Evolutionary conservation across 2,888 invertebrate species (phyloP).

Genomic region (Athalia circularis): DNA sequence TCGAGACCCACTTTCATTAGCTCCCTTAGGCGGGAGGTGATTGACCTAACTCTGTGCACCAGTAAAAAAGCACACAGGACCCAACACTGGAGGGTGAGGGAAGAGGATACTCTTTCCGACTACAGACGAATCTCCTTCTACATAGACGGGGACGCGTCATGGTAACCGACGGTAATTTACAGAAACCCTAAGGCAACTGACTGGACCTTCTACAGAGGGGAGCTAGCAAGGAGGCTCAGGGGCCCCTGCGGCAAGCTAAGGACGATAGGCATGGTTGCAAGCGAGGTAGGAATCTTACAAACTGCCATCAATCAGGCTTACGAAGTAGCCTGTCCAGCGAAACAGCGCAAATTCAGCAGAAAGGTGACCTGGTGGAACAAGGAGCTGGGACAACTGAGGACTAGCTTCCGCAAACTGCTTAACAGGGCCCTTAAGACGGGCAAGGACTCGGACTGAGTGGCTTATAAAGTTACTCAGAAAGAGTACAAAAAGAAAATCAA

Average conservation of each 20-base stretch:
- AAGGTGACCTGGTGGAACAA: neutral
- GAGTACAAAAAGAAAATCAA: neutral
- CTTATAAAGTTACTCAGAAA: conserved; percentile 9
- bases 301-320: neutral
- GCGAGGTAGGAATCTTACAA: neutral
- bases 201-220: neutral
- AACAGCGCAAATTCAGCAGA: neutral
- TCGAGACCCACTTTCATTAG: neutral
- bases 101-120: neutral
- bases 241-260: neutral
- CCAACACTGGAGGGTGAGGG: neutral
- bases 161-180: too few relatives aligned
- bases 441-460: neutral
- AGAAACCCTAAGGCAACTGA: neutral
- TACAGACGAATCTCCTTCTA: neutral
- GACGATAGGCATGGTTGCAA: neutral
- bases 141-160: too few relatives aligned
- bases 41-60: conserved; percentile 11
- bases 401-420: conserved; percentile 13
- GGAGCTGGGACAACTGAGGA: neutral
- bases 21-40: neutral
- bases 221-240: neutral
- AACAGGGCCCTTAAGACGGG: neutral
- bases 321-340: neutral
- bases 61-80: neutral